These are phyloP conservation scores for Neogale vison DNA, from an alignment of 2,113 vertebrate species.

Conservation along the genomic window DNA sequence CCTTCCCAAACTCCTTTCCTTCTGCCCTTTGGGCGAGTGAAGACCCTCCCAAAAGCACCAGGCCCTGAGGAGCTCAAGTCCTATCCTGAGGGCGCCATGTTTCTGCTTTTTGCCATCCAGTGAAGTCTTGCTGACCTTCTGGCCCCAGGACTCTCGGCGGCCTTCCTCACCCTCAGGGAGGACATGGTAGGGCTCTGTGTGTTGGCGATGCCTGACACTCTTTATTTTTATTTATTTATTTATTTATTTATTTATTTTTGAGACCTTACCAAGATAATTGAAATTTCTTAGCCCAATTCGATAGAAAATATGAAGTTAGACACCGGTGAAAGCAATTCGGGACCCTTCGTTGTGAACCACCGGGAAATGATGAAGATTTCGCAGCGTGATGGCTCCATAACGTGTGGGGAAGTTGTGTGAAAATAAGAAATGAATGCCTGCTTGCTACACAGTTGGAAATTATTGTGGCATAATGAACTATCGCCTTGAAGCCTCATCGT, in stretches of 20 bases:
- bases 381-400: not conserved
- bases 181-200: no score
- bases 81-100: rapidly evolving
- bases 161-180: not conserved
- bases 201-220: not conserved
- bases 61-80: not conserved
- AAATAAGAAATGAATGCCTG: not conserved
- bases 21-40: not conserved
- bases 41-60: not conserved
- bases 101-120: not conserved
- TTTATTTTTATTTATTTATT: no score
- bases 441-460: not conserved
- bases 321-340: not conserved
- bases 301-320: not conserved
- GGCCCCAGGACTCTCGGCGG: not conserved
- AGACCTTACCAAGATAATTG: not conserved
- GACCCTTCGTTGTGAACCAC: not conserved
- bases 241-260: no score
- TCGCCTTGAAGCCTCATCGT: not conserved
- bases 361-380: not conserved
- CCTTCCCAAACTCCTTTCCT: not conserved
- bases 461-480: not conserved
- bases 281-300: not conserved
- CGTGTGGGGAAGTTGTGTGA: not conserved
- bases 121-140: rapidly evolving